Percentiles rank a stretch among this genome's conserved stretches.
Conservation (phyloP, 2,797 vertebrate genomes). For the Podarcis lilfordi region DNA sequence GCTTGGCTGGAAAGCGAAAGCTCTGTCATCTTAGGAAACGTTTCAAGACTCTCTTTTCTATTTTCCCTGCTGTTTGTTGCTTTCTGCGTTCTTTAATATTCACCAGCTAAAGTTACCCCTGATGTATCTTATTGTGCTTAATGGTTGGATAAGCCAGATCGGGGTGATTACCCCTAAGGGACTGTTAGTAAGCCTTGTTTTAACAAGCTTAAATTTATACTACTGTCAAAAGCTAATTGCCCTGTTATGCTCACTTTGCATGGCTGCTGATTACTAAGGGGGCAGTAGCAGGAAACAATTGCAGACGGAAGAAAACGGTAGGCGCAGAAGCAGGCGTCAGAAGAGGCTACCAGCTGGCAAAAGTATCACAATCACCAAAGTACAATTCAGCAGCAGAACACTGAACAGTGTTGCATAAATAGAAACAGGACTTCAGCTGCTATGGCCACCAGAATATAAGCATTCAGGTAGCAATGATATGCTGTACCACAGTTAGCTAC, state of each 20-base stretch:
- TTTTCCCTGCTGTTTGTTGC: conserved; percentile 2
- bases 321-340: conserved; percentile 30
- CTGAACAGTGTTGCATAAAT: background rate
- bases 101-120: conserved; percentile 38
- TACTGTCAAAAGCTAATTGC: conserved; percentile 65
- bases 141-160: conserved; percentile 44
- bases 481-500: background rate
- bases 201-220: conserved; percentile 64
- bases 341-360: conserved; percentile 22
- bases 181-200: conserved; percentile 67
- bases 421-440: conserved; percentile 17
- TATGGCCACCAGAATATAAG: background rate
- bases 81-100: conserved; percentile 50
- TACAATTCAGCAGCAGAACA: conserved; percentile 23
- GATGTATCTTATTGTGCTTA: conserved; percentile 57
- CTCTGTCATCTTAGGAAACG: conserved; percentile 10
- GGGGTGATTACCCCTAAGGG: conserved; percentile 35
- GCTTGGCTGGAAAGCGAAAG: conserved; percentile 26
- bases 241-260: conserved; percentile 56
- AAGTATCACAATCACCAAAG: conserved; percentile 30
- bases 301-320: conserved; percentile 20
- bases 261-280: conserved; percentile 43
- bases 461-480: background rate
- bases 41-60: conserved; percentile 28
- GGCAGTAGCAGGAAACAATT: conserved; percentile 35